Base-by-base conservation (phyloP, 2,113 vertebrate genomes). In the Pyxicephalus adspersus region DNA sequence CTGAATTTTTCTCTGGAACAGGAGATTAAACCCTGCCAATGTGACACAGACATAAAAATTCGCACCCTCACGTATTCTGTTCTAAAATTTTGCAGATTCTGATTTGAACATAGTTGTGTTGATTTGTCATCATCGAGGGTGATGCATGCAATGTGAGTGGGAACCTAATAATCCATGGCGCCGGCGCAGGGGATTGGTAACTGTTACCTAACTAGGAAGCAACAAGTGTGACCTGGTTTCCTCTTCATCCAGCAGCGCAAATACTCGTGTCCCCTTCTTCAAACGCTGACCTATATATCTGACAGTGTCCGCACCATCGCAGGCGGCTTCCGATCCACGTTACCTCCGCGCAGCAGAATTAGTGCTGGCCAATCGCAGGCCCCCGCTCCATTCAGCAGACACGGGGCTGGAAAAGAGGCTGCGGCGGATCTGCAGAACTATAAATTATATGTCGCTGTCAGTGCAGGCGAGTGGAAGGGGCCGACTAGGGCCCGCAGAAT, bases 391-490 rank as follows among this genome's bases (percentile, higher is more conserved):
- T 76, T 61, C 57, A 45, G 19, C 34, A 60, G 31, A 17, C 22
- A 61, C 29, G 64, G 65, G 34, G 50, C 51, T 78, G 64, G 76
- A 67, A 78, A 45, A 38, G 23, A 23, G 4, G 51, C 2, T 64
- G 25, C 60, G 54, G 70, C 45, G 51, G 60, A 74, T 74, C 65
- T 65, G 45, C 68, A 73, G 73, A 34, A 45, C 58, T 31, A 81
- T 81, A 81, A 81, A 81, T 81, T 72, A 25, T 74, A 20, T 57
- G 58, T 1, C 45, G 25, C 70, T 74, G 79, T 74, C 70, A 81
- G 23, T 57, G n/a, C 17, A 38, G 74, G 23, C 57, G 25, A 29
- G 45, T 61, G 25, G 25, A 45, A 61, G 57, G 57, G 78, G 20
- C 57, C 51, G 13, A 20, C 57, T 13, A 2, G 54, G 51, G 55